Base-by-base conservation (phyloP, 2,888 invertebrate genomes). In the Tridacna crocea region DNA sequence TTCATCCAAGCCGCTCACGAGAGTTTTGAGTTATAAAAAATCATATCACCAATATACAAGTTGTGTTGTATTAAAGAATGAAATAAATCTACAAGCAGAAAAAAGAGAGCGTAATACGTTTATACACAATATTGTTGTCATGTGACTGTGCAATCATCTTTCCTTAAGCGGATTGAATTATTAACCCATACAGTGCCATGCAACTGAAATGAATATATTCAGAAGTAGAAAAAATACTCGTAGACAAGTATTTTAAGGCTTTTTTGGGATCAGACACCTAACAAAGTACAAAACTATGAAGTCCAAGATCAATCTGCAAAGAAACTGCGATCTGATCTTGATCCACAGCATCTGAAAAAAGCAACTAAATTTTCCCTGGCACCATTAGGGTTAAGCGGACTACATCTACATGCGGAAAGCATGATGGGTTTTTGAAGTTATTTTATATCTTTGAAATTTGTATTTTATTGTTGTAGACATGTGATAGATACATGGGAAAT, bases 391-490 rank as follows among this genome's bases (percentile, higher is more conserved):
- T 36, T n/a, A 88, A 92, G 91, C 91, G 84, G 85, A 91, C 92
- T 92, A 93, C 91, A 92, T 93, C 94, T 93, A 94, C 94, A 94
- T 94, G 94, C 94, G 94, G 72, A 75, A 88, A 89, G 88, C 88
- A 83, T 88, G 84, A 85, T 85, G 88, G 85, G 87, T 85, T 76
- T 76, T 82, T 55, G 17, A 19, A 15, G 19, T 55, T 19, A 46
- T 66, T 46, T 66, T 46, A 46, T 66, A 66, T 46, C n/a, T 63
- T 74, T 78, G 74, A 27, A 51, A 26, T 51, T 72, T 55, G 70
- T 51, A 70, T 13, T 70, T 70, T 48, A 26, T 47, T 47, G 22
- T n/a, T 51, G 26, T 70, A 68, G 70, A 70, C 70, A 70, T 70
- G 70, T 70, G 51, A 70, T 51, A 70, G 70, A 70, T 70, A 70